Evolutionary conservation across 2,888 invertebrate genomes (phyloP).

Genomic region (Aspidiotus destructor): DNA sequence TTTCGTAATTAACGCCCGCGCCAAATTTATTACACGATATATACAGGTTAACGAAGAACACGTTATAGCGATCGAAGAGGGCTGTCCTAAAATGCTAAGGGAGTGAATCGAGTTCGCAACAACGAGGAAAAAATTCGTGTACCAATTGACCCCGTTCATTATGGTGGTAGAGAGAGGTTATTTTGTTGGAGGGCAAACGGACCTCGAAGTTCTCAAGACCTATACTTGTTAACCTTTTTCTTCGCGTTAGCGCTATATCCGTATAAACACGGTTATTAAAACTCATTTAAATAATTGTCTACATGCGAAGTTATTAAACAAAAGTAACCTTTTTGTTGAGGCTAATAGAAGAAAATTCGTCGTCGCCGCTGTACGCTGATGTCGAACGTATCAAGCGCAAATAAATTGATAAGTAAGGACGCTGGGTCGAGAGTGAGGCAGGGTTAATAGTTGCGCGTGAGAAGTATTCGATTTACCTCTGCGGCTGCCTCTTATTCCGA

Average conservation of each 20-base stretch:
- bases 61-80: too few species aligned
- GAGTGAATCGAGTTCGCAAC: not conserved
- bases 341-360: conserved; percentile 8
- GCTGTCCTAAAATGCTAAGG: too few species aligned
- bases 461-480: conserved; percentile 7
- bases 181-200: conserved; percentile 13
- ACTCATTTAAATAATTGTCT: conserved; percentile 31
- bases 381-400: not conserved
- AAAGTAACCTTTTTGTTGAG: conserved; percentile 8
- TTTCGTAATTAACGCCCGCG: too few species aligned
- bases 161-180: not conserved
- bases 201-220: conserved; percentile 32
- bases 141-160: conserved; percentile 21
- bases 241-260: conserved; percentile 16
- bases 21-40: too few species aligned
- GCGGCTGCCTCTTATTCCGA: not conserved
- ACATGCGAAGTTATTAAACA: conserved; percentile 30
- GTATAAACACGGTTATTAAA: conserved; percentile 31
- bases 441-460: conserved; percentile 19
- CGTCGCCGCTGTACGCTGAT: too few species aligned
- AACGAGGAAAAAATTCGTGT: not conserved
- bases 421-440: not conserved
- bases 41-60: too few species aligned
- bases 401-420: not conserved
- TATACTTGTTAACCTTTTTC: conserved; percentile 28